Conservation (phyloP, 2,113 vertebrate genomes). For the Meles meles region DNA sequence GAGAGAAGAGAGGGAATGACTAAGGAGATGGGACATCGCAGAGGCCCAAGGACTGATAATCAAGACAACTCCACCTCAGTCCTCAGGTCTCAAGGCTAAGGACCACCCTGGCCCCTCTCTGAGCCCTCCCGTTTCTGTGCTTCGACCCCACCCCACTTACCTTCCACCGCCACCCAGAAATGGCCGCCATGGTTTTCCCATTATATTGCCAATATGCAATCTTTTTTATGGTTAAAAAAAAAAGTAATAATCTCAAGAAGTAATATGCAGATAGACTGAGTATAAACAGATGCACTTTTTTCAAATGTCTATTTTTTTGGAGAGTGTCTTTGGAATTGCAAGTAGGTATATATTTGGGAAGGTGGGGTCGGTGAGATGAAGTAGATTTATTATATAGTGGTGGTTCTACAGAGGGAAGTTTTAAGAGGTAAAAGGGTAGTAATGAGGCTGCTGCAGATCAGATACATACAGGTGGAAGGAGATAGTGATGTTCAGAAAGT, state of each 20-base stretch:
- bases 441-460: neutral
- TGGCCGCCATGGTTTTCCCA: slow-evolving; percentile 48
- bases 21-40: slow-evolving; percentile 36
- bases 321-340: slow-evolving; percentile 64
- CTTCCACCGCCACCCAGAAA: slow-evolving; percentile 41
- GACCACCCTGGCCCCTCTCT: neutral
- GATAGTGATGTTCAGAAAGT: slow-evolving; percentile 58
- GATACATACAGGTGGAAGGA: neutral
- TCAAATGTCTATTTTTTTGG: slow-evolving; percentile 66
- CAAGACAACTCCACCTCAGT: neutral
- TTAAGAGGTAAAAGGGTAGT: neutral
- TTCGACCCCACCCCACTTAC: neutral
- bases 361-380: neutral
- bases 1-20: slow-evolving; percentile 43
- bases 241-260: slow-evolving; percentile 57
- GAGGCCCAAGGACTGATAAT: neutral
- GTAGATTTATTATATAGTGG: neutral
- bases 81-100: neutral
- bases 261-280: slow-evolving; percentile 48
- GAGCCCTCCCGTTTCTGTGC: neutral
- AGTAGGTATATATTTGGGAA: slow-evolving; percentile 12
- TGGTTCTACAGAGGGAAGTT: slow-evolving; percentile 23
- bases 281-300: slow-evolving; percentile 52
- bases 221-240: slow-evolving; percentile 67
- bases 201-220: slow-evolving; percentile 76